These are phyloP conservation scores for Malacoraja senta DNA, from an alignment of 2,797 vertebrate species.

Conservation along the genomic window DNA sequence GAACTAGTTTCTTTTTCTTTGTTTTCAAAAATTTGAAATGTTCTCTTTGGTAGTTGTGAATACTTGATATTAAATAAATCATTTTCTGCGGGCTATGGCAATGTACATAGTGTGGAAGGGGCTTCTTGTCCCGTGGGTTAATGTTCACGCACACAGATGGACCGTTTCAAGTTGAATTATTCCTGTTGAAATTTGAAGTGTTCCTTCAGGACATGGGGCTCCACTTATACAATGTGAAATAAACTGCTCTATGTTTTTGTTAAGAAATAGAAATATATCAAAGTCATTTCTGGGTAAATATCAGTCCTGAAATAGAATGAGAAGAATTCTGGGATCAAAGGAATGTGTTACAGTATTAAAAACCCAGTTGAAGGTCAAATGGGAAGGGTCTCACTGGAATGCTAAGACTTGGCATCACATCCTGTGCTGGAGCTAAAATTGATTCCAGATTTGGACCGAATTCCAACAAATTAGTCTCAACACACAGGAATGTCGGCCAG, in stretches of 20 bases:
- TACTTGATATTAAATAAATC: neutral
- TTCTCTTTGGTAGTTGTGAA: neutral
- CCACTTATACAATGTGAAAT: conserved; percentile 11
- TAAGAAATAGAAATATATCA: conserved; percentile 20
- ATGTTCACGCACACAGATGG: neutral
- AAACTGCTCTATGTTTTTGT: neutral
- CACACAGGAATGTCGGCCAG: neutral
- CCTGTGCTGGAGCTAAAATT: conserved; percentile 23
- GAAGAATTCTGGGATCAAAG: neutral
- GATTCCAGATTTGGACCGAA: conserved; percentile 25
- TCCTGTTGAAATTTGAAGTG: neutral
- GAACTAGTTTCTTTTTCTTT: neutral
- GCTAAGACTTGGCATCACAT: neutral
- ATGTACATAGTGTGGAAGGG: neutral
- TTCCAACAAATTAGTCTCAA: conserved; percentile 28
- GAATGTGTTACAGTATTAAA: conserved; percentile 20
- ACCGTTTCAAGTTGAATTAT: neutral
- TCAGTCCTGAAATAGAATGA: conserved; percentile 16
- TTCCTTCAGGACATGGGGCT: conserved; percentile 5
- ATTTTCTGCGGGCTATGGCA: neutral
- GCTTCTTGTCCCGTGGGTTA: neutral
- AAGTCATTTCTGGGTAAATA: conserved; percentile 1
- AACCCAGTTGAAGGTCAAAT: conserved; percentile 6
- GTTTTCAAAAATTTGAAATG: neutral
- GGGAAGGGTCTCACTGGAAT: conserved; percentile 19